Conservation (phyloP, 2,888 invertebrate species). For the Troides aeacus region DNA sequence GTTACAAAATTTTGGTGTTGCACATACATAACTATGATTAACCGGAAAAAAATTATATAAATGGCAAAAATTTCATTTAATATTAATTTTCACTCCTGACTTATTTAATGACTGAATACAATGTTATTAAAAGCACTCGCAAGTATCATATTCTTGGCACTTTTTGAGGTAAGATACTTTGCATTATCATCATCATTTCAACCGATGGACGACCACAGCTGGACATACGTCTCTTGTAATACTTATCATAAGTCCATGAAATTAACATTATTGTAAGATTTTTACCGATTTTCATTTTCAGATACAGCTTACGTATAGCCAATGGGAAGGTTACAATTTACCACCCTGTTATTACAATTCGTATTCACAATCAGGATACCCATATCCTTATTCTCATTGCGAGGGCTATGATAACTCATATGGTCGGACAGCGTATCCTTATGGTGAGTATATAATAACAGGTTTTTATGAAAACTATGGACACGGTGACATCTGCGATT, state of each 20-base stretch:
- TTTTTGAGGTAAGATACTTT: constrained; percentile 10
- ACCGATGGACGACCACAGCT: background rate
- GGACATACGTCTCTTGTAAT: background rate
- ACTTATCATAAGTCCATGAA: too few relatives aligned
- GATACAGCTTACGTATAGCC: constrained; percentile 9
- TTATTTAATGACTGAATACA: constrained; percentile 11
- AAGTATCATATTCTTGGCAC: constrained; percentile 3
- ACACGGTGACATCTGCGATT: constrained; percentile 3
- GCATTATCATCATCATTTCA: background rate
- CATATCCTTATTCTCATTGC: constrained; percentile 20
- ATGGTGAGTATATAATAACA: constrained; percentile 15
- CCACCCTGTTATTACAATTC: constrained; percentile 20
- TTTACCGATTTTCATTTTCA: constrained; percentile 11
- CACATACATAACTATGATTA: constrained; percentile 14
- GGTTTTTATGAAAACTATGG: constrained; percentile 20
- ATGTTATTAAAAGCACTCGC: constrained; percentile 11
- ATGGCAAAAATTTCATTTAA: constrained; percentile 17
- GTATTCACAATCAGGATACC: constrained; percentile 19
- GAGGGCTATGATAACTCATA: constrained; percentile 24
- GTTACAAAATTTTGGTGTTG: constrained; percentile 24
- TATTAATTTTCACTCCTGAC: constrained; percentile 22
- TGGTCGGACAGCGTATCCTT: constrained; percentile 21
- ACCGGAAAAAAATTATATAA: constrained; percentile 21
- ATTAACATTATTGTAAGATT: background rate
- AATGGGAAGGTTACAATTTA: constrained; percentile 25